Base-by-base conservation (phyloP, 1,140 invertebrate genomes). In the Drosophila sturtevanti region DNA sequence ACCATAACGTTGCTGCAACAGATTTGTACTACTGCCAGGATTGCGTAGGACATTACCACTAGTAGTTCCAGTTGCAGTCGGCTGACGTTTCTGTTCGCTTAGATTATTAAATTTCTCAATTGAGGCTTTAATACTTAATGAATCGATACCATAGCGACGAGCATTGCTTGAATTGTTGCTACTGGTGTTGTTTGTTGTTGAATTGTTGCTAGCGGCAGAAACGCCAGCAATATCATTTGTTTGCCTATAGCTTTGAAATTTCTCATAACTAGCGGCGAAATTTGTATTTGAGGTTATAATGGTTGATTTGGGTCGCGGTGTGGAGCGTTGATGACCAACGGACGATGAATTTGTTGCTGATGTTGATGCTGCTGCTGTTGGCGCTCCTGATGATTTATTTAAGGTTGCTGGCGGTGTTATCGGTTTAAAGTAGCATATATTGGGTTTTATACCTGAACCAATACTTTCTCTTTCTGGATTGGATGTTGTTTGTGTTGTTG, bases 21-120 rank as follows among this genome's bases (percentile, higher is more conserved):
- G 68, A 52, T 90, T 91, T 24, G 79, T 75, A 34, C 90, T 91
- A 63, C 86, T 81, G 11, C 87, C 82, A 22, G 35, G 63, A 27
- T 38, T 61, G 6, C 71, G 27, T 22, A 61, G 54, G 61, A 35
- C 18, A 38, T 51, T 4, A 10, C 72, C 3, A 18, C 18, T n/a
- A 44, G 66, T 3, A 12, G 21, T 4, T 35, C 73, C 71, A 63
- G 77, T 18, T 9, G 68, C 63, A 48, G 63, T n/a, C 7, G 59
- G 63, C 10, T 65, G 51, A 24, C 66, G 73, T 34, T 91, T 91
- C 41, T 87, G 90, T 21, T 79, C 81, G 27, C 82, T 91, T 0
- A 90, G 79, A 72, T 76, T 91, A 61, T 91, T 91, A 12, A 91
- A 91, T 35, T 91, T 91, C 41, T 91, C 87, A 14, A 91, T 91